Evolutionary conservation across 2,888 invertebrate genomes (phyloP), one percentile per base, ranked within the genome.

Genomic region (Nomada flava): DNA sequence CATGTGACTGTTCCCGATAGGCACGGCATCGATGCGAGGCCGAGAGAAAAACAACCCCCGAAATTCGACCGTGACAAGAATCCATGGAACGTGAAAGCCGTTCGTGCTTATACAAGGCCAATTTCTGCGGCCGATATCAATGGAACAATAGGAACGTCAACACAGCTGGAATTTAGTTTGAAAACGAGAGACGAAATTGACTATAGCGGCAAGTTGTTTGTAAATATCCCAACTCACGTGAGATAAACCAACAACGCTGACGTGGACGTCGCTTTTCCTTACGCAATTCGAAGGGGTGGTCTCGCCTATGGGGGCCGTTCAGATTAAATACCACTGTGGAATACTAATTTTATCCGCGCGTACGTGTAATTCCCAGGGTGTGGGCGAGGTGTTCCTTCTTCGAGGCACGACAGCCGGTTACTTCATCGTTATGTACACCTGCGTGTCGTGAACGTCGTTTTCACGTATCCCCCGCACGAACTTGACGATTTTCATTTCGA

Each of bases 261-360:
- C 68, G 59, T 57, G 67, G 20, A 11, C 23, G 29, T n/a, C 65
- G 60, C 13, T 13, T 18, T 47, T n/a, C 29, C 20, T 57, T 29
- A 29, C 11, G 57, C 55, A 23, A 75, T 83, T 71, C 81, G 20
- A 62, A 18, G 59, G 74, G 79, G 65, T 73, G 81, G 72, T 60
- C 53, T 69, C 63, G 15, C 10, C 29, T 52, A 36, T 42, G 50
- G 60, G 60, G 64, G 26, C 42, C 29, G 64, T 36, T 53, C 59
- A 83, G 82, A 86, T 83, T 82, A 87, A 87, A 82, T 80, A 73
- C 67, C 69, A 60, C 72, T 62, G 72, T 79, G 80, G 85, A 89
- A 90, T 90, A 89, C 86, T 90, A 90, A 90, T 91, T 88, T 84
- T 74, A 71, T 77, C 72, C 50, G 84, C 77, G 78, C 68, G 82